Conservation (phyloP, 1,140 invertebrate genomes). For the Drosophila burlai region DNA sequence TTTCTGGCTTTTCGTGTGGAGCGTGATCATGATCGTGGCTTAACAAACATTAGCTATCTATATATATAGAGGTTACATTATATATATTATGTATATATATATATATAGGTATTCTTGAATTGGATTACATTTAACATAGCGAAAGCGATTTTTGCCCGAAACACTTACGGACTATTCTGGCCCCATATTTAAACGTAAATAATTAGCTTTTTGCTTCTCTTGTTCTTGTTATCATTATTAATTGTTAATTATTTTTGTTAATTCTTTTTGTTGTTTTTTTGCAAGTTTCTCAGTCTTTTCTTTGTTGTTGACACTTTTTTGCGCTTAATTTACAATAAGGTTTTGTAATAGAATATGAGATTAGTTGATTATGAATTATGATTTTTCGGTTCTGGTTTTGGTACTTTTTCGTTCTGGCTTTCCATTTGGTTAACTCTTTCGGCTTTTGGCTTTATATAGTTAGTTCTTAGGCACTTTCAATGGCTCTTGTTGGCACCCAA, state of each 20-base stretch:
- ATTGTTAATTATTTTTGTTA: constrained; percentile 64
- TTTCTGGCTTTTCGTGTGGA: constrained; percentile 20
- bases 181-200: constrained; percentile 67
- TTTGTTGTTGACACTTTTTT: constrained; percentile 38
- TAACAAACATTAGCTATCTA: constrained; percentile 55
- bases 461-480: constrained; percentile 46
- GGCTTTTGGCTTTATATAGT: constrained; percentile 40
- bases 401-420: constrained; percentile 32
- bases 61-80: constrained; percentile 34
- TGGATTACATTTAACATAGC: constrained; percentile 72
- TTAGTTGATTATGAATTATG: constrained; percentile 48
- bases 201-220: constrained; percentile 23
- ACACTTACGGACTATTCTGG: constrained; percentile 85
- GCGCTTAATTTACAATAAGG: constrained; percentile 83
- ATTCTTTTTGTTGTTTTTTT: constrained; percentile 79
- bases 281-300: constrained; percentile 49
- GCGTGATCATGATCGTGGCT: constrained; percentile 49
- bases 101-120: constrained; percentile 47
- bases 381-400: constrained; percentile 42
- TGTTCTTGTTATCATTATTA: constrained; percentile 51
- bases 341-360: constrained; percentile 75
- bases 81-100: constrained; percentile 20
- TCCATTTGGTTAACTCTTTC: constrained; percentile 40
- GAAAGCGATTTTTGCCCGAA: constrained; percentile 84
- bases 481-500: constrained; percentile 61